Base-by-base conservation (phyloP, 1,140 invertebrate genomes). In the Drosophila sturtevanti region DNA sequence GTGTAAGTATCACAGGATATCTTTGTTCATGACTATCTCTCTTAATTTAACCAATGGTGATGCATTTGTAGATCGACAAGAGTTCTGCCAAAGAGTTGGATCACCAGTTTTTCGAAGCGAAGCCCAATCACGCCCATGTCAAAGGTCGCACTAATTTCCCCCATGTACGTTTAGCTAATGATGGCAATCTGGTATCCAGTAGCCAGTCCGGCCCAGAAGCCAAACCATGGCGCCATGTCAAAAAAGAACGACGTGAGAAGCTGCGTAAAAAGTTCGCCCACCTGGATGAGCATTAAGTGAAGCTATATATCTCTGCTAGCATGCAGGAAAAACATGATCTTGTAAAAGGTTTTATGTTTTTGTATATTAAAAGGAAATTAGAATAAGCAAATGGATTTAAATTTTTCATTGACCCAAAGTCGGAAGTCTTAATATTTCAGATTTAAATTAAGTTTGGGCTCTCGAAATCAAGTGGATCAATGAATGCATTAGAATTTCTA, bases 181-280 rank as follows among this genome's bases (percentile, higher is more conserved):
- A 90, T 59, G 90, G 90, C 2, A 73, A 14, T 3, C 7, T 90
- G 10, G 68, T 89, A 2, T 56, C 63, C n/a, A 63, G 51, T 3
- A 10, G 21, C 18, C 22, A 41, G 14, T n/a, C 34, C 3, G 92
- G 58, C 76, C 91, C 74, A 72, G 92, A 69, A 72, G 55, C 92
- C 18, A 98, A 98, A 92, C 96, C 97, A 4, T 97, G 97, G 96
- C 97, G 97, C 82, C 94, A 94, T 80, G 93, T 94, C 4, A 95
- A 96, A 79, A 96, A 96, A 80, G 96, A 97, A 58, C 97, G 97
- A 86, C 95, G 95, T 73, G 96, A 98, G 89, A 98, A 98, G 92
- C 89, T 97, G n/a, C 93, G 97, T 81, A 93, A 95, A 90, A 93
- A 96, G 18, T 97, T 97, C 92, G 93, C 94, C 35, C 94, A 98